Conservation (phyloP, 2,888 invertebrate species). For the Amorpha juglandis region DNA sequence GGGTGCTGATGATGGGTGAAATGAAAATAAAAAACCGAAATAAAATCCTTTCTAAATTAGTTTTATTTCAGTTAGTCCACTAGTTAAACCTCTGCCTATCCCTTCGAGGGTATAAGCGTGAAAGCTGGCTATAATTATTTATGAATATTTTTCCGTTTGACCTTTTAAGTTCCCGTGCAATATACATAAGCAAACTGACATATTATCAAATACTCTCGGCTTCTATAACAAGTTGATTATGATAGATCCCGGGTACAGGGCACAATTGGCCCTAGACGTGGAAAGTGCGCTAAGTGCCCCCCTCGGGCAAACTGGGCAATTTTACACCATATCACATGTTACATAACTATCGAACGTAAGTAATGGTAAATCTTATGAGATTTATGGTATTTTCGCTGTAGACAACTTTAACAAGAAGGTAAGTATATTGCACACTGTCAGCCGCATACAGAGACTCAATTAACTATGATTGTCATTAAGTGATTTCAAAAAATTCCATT, state of each 20-base stretch:
- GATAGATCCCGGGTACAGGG: slow-evolving; percentile 18
- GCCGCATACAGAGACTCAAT: not conserved
- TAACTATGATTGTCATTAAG: too few relatives aligned
- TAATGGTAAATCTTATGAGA: slow-evolving; percentile 12
- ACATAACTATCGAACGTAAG: slow-evolving; percentile 19
- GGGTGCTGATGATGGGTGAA: too few relatives aligned
- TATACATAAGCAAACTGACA: slow-evolving; percentile 2
- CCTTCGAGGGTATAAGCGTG: too few relatives aligned
- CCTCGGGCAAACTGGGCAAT: slow-evolving; percentile 22
- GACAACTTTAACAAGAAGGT: not conserved
- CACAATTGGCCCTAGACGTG: slow-evolving; percentile 20
- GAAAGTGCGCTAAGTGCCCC: slow-evolving; percentile 22
- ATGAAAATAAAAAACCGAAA: too few relatives aligned
- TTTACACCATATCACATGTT: slow-evolving; percentile 25
- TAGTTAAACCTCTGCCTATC: too few relatives aligned
- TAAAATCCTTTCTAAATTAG: too few relatives aligned
- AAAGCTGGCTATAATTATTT: too few relatives aligned
- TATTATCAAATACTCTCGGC: slow-evolving; percentile 6
- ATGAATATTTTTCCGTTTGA: too few relatives aligned
- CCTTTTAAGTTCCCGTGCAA: not conserved
- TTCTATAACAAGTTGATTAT: slow-evolving; percentile 25
- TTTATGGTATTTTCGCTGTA: slow-evolving; percentile 4
- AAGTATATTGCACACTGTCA: not conserved
- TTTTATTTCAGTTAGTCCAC: too few relatives aligned
- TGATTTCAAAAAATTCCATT: too few relatives aligned